Base-by-base conservation (phyloP, 30 jellyfish, hydroid and myxozoan species). In the Turritopsis dohrnii region DNA sequence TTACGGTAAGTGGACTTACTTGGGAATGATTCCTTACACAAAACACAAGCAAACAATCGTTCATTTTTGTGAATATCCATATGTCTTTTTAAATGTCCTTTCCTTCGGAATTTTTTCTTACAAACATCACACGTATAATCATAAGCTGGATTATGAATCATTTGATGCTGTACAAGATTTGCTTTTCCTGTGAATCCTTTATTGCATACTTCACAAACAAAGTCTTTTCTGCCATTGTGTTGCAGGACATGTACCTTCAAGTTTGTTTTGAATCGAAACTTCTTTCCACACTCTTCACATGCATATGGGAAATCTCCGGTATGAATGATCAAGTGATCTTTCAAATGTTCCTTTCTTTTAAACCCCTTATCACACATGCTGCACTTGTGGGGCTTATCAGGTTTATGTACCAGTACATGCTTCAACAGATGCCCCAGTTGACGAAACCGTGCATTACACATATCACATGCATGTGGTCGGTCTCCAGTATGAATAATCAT, bases 221-320 rank as follows among this genome's bases (percentile, higher is more conserved):
- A 71, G 60, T 82, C 89, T 82, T 82, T 82, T 8, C 89, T 85
- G 25, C 89, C 89, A 82, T 71, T 82, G 66, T 82, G 89, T 53
- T 82, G 89, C 24, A 66, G 28, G 16, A 82, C 29, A 69, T 82
- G 89, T 18, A 82, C 89, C 29, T 82, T 82, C 28, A 82, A 52
- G 71, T 82, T 82, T 0, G 89, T 82, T 66, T 82, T 82, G 25
- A 82, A 82, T 21, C 89, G 89, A 52, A 82, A 82, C 31, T 82
- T 82, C 41, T 82, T 82, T 1, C 71, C 89, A 71, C 89, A 82
- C 26, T 30, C 52, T 41, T 82, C 89, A 65, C 89, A 82, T 29
- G 71, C 31, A 28, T 13, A 82, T 3, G 89, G 89, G 53, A 66
- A 82, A 60, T 82, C 83, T 0, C 76, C 89, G 71, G 89, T 41